Percentiles rank a stretch among this genome's conserved stretches.
Evolutionary conservation across 2,797 vertebrate genomes (phyloP).

Genomic region (Enteromius paludinosus): DNA sequence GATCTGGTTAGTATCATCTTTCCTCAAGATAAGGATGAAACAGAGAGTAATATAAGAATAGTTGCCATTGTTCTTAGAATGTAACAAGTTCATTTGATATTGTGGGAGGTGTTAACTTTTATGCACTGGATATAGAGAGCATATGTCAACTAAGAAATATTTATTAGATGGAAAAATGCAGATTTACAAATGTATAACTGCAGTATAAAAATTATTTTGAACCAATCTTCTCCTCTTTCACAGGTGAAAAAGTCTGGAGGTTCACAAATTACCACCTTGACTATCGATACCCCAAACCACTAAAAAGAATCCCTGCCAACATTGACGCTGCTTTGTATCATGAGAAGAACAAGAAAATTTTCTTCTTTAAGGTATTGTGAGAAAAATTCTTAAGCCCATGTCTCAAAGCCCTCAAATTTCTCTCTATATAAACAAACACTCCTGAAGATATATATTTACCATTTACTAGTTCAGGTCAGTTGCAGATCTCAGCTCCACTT

Average conservation of each 20-base stretch:
- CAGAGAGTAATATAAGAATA: background rate
- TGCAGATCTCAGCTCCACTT: too few relatives aligned
- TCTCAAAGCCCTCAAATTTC: background rate
- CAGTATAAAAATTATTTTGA: background rate
- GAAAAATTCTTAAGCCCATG: background rate
- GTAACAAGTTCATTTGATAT: background rate
- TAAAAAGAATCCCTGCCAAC: constrained; percentile 79
- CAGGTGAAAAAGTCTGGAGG: constrained; percentile 84
- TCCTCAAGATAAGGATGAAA: background rate
- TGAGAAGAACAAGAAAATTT: constrained; percentile 84
- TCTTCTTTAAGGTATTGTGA: constrained; percentile 87
- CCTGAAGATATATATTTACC: background rate
- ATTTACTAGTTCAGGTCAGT: background rate
- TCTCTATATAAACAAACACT: background rate
- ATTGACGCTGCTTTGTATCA: constrained; percentile 86
- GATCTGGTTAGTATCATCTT: too few relatives aligned
- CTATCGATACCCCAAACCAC: constrained; percentile 82
- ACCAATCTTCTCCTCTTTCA: constrained; percentile 42
- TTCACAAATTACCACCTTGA: constrained; percentile 81
- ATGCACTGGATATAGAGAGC: background rate
- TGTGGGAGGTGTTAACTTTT: background rate
- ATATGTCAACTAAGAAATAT: background rate
- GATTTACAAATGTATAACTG: background rate
- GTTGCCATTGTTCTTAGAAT: background rate
- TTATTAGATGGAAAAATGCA: background rate